Percentiles rank a stretch among this genome's conserved stretches.
phyloP scores from a whole-genome alignment of 2,888 invertebrate species.

The Xanthia icteritia region DNA sequence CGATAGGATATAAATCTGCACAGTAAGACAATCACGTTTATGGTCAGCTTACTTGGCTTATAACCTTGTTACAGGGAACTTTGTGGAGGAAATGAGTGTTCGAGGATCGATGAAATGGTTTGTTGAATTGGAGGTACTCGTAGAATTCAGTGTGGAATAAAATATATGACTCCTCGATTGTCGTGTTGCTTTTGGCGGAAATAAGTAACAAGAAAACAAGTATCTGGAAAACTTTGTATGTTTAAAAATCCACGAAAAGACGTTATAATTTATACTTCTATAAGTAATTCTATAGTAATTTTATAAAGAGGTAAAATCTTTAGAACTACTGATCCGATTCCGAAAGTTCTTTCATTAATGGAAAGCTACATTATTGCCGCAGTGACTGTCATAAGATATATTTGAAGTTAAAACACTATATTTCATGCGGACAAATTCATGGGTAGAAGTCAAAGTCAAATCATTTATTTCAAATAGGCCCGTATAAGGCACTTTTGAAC shows the following conservation, averaged over 20 bases:
- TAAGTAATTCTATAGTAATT: background rate
- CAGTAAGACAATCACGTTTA: constrained; percentile 66
- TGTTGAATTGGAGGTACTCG: background rate
- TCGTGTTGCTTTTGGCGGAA: background rate
- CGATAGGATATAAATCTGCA: constrained; percentile 70
- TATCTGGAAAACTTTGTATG: background rate
- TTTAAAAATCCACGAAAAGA: background rate
- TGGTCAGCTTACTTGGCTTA: constrained; percentile 46
- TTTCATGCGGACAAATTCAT: background rate
- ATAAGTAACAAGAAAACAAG: background rate
- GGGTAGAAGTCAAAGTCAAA: too few relatives aligned
- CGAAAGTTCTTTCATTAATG: background rate
- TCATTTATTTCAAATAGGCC: too few relatives aligned
- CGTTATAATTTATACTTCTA: background rate
- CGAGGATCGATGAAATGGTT: background rate
- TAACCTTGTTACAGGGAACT: constrained; percentile 44
- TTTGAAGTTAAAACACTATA: background rate
- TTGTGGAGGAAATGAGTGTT: constrained; percentile 21
- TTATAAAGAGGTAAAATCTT: background rate
- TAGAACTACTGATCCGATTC: background rate
- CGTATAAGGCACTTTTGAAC: too few relatives aligned
- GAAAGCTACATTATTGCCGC: background rate
- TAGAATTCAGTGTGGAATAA: background rate
- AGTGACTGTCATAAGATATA: background rate
- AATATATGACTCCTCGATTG: background rate